These are phyloP conservation scores for Melospiza georgiana DNA, from an alignment of 2,113 vertebrate species.

Conservation along the genomic window DNA sequence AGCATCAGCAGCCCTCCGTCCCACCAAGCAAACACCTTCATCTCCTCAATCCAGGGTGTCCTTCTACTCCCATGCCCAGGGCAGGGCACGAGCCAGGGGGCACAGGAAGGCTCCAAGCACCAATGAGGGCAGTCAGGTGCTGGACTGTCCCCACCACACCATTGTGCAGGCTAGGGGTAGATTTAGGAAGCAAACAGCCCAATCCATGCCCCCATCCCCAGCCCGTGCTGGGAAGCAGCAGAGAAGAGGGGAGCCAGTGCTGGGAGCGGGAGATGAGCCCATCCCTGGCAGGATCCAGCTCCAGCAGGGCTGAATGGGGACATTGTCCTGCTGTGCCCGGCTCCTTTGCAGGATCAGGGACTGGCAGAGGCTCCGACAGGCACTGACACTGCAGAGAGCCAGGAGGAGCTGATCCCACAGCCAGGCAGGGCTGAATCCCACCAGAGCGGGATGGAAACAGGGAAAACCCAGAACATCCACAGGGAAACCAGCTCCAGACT, in stretches of 20 bases:
- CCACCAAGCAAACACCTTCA: fast-evolving
- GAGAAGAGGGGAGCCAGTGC: not conserved
- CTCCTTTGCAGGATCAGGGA: not conserved
- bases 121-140: fast-evolving
- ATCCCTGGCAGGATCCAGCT: not conserved
- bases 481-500: not conserved
- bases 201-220: fast-evolving
- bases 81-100: not conserved
- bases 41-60: not conserved
- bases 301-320: not conserved
- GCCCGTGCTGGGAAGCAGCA: not conserved
- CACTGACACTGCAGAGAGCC: not conserved
- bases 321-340: not conserved
- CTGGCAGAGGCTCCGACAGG: not conserved
- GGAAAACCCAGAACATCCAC: not conserved
- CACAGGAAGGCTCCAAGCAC: not conserved
- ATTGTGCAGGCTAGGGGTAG: fast-evolving
- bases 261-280: not conserved
- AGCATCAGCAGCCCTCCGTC: not conserved
- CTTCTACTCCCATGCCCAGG: too few relatives aligned
- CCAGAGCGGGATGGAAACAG: not conserved
- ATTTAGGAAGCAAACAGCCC: not conserved
- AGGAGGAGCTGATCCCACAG: not conserved
- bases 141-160: not conserved
- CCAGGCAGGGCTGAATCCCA: not conserved